Conservation (phyloP, 2,797 vertebrate species). For the Pagetopsis macropterus region DNA sequence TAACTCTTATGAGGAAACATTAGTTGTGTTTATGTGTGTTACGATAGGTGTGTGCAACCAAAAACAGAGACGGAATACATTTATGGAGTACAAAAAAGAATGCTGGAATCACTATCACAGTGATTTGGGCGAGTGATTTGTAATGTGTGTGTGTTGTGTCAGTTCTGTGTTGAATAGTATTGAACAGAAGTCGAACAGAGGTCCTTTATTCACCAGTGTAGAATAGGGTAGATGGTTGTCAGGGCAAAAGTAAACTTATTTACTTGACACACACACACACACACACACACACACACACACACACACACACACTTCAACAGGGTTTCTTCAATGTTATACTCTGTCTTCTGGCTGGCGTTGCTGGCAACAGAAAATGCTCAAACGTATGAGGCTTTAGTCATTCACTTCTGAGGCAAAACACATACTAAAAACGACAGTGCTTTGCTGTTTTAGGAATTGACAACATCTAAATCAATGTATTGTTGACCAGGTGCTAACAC, state of each 20-base stretch:
- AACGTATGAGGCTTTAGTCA: too few species aligned
- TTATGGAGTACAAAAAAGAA: too few species aligned
- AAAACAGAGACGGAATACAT: slow-evolving; percentile 11
- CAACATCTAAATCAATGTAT: too few species aligned
- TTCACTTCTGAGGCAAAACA: too few species aligned
- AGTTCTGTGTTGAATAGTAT: not conserved
- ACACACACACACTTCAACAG: too few species aligned
- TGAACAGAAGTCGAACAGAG: slow-evolving; percentile 41
- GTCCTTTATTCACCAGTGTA: slow-evolving; percentile 40
- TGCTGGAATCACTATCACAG: too few species aligned
- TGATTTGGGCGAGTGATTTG: not conserved
- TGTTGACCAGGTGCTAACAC: too few species aligned
- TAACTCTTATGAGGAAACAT: slow-evolving; percentile 1
- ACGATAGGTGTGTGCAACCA: slow-evolving; percentile 5
- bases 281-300: slow-evolving; percentile 4
- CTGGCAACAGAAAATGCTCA: too few species aligned
- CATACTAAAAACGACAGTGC: too few species aligned
- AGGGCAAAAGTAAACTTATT: slow-evolving; percentile 55
- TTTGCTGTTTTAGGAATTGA: too few species aligned
- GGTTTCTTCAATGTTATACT: too few species aligned
- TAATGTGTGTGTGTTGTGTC: slow-evolving; percentile 1
- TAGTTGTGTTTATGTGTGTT: slow-evolving; percentile 1
- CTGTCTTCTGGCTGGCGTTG: too few species aligned
- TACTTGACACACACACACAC: slow-evolving; percentile 28
- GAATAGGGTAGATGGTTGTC: slow-evolving; percentile 55